These are phyloP conservation scores for Meteorus colon DNA, from an alignment of 2,888 invertebrate genomes.

Conservation along the genomic window DNA sequence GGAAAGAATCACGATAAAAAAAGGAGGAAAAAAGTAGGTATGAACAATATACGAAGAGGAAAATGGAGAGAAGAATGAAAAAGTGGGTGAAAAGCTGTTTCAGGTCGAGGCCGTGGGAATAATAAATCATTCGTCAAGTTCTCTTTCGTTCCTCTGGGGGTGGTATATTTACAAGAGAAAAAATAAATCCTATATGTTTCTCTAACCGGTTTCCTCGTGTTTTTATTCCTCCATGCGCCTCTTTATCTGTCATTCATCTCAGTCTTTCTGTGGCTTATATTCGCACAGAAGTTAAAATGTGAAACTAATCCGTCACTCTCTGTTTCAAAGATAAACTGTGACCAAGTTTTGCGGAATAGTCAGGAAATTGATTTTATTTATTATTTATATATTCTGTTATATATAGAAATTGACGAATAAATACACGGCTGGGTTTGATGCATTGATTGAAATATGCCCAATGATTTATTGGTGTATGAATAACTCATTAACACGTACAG, in stretches of 20 bases:
- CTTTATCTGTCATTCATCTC: too few species aligned
- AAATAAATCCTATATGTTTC: constrained; percentile 33
- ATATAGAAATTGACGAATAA: neutral
- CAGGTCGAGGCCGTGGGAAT: constrained; percentile 45
- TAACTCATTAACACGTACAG: too few species aligned
- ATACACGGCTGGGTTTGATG: constrained; percentile 16
- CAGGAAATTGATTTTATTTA: constrained; percentile 37
- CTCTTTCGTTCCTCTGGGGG: constrained; percentile 2
- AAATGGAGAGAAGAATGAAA: constrained; percentile 25
- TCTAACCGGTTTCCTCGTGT: neutral
- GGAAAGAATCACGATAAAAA: constrained; percentile 42
- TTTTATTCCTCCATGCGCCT: too few species aligned
- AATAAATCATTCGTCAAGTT: constrained; percentile 44
- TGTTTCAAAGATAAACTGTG: constrained; percentile 27
- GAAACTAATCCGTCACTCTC: neutral
- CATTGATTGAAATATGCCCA: constrained; percentile 38
- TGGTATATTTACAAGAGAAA: constrained; percentile 38
- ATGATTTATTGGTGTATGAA: constrained; percentile 33
- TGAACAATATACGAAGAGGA: constrained; percentile 36
- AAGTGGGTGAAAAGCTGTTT: constrained; percentile 46
- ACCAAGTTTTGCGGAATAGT: constrained; percentile 3
- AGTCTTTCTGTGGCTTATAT: neutral
- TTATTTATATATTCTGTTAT: neutral
- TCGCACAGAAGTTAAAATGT: neutral
- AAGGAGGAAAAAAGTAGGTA: constrained; percentile 35